These are phyloP conservation scores for Eretmochelys imbricata DNA, from an alignment of 2,113 vertebrate species.

Conservation along the genomic window DNA sequence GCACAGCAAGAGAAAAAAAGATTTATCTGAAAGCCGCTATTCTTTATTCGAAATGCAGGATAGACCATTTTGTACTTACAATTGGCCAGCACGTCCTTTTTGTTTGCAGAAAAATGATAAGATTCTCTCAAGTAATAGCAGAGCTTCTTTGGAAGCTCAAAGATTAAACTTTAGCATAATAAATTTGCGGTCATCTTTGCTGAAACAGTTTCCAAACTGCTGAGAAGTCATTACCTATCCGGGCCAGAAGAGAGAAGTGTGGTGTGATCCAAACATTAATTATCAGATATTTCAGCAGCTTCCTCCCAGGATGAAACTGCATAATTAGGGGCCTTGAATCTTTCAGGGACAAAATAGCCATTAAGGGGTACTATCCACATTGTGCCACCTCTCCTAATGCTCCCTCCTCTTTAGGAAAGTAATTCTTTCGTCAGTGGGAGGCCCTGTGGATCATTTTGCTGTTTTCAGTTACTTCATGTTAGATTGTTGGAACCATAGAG, in stretches of 20 bases:
- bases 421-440: conserved; percentile 36
- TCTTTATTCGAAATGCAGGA: conserved; percentile 58
- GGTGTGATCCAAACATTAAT: conserved; percentile 57
- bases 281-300: conserved; percentile 57
- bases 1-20: conserved; percentile 42
- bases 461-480: neutral
- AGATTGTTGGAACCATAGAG: conserved; percentile 7
- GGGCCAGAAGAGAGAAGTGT: conserved; percentile 31
- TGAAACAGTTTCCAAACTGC: conserved; percentile 46
- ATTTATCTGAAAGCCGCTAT: conserved; percentile 62
- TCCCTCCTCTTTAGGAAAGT: conserved; percentile 39
- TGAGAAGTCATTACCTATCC: conserved; percentile 48
- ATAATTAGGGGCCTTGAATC: conserved; percentile 54
- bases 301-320: conserved; percentile 28
- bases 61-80: conserved; percentile 37
- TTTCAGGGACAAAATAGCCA: conserved; percentile 57
- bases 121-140: conserved; percentile 46
- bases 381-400: neutral
- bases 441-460: conserved; percentile 10
- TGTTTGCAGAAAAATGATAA: conserved; percentile 46
- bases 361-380: conserved; percentile 1
- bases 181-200: conserved; percentile 32
- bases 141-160: conserved; percentile 35
- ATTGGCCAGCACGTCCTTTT: conserved; percentile 47
- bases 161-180: conserved; percentile 27